A percentile compares a stretch with the other conserved stretches of the same genome.
These are phyloP conservation scores for Pelmatolapia mariae DNA, from an alignment of 2,113 vertebrate genomes.

Conservation along the genomic window DNA sequence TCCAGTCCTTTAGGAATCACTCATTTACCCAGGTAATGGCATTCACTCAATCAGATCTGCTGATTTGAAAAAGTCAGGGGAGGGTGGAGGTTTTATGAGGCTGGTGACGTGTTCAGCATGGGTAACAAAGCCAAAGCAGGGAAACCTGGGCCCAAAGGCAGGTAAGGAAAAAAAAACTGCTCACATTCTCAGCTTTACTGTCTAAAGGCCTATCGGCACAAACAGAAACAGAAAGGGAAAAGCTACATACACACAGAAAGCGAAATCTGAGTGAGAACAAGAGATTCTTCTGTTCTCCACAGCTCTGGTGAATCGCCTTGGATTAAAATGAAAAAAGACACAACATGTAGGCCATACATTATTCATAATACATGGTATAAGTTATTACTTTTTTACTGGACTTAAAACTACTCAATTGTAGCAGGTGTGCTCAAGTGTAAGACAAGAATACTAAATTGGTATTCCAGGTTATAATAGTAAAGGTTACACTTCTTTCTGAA, in stretches of 20 bases:
- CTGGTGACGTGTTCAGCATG: slow-evolving; percentile 49
- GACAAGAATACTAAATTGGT: background rate
- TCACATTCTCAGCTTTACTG: background rate
- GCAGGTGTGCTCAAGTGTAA: background rate
- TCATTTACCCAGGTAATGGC: slow-evolving; percentile 73
- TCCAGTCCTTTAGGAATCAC: slow-evolving; percentile 68
- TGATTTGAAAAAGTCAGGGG: slow-evolving; percentile 59
- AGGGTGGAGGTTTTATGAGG: slow-evolving; percentile 44
- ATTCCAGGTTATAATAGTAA: background rate
- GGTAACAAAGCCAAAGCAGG: slow-evolving; percentile 27
- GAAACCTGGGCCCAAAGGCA: background rate
- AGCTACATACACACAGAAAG: background rate
- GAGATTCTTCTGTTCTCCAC: slow-evolving; percentile 8
- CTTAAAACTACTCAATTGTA: background rate
- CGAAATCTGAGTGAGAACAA: background rate
- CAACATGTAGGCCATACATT: background rate
- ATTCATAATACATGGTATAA: background rate
- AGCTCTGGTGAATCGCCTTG: slow-evolving; percentile 5
- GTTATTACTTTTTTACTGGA: background rate
- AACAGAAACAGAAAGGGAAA: background rate
- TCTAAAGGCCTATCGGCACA: background rate
- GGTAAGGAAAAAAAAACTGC: background rate
- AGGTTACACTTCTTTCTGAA: background rate
- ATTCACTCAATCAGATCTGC: slow-evolving; percentile 69
- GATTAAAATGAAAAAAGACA: background rate